Evolutionary conservation across 2,888 invertebrate species (phyloP).

Genomic region (Linnaemya tessellans): DNA sequence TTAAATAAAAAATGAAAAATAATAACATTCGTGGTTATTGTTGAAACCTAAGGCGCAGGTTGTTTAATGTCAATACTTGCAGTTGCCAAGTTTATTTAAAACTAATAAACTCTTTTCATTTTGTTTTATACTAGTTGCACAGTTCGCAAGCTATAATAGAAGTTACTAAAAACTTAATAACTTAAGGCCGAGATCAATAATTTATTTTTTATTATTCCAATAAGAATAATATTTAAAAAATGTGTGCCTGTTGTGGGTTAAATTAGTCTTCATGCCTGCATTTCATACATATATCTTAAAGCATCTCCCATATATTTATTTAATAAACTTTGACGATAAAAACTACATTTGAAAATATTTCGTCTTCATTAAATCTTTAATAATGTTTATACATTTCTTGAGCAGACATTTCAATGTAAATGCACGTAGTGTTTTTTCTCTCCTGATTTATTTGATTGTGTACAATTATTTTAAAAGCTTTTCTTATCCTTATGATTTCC

Average conservation of each 20-base stretch:
- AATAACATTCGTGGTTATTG: constrained; percentile 2
- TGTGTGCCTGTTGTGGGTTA: no score
- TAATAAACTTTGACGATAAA: no score
- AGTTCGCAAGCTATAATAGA: no score
- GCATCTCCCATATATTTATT: no score
- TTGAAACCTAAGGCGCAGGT: background rate
- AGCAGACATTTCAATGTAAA: constrained; percentile 8
- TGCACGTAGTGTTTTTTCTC: constrained; percentile 21
- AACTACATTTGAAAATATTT: no score
- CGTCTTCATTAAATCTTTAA: background rate
- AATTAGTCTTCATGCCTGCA: no score
- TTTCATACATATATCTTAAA: no score
- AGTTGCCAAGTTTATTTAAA: background rate
- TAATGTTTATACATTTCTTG: background rate
- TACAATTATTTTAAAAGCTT: constrained; percentile 69
- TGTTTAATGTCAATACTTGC: background rate
- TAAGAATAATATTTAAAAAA: no score
- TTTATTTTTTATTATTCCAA: no score
- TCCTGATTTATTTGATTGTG: constrained; percentile 45
- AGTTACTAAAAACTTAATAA: no score
- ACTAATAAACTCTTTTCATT: background rate
- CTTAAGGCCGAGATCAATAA: no score
- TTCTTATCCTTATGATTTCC: constrained; percentile 50
- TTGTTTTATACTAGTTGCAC: background rate
- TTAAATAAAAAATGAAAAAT: constrained; percentile 18